Percentiles rank a stretch among this genome's conserved stretches.
Conservation (phyloP, 2,888 invertebrate species). For the Idaea dimidiata region DNA sequence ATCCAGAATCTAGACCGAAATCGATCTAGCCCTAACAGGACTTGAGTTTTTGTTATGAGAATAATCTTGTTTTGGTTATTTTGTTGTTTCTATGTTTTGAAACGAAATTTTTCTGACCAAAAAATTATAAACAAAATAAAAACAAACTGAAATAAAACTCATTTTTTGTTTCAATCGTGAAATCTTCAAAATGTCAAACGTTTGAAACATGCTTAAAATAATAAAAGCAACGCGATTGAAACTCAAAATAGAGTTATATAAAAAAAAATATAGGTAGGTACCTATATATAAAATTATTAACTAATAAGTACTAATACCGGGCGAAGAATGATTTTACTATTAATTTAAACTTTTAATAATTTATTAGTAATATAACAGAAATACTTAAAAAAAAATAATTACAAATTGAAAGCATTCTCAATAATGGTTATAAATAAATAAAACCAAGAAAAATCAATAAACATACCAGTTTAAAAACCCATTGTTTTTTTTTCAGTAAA, state of each 20-base stretch:
- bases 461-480: not conserved
- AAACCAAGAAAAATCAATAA: constrained; percentile 12
- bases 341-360: not conserved
- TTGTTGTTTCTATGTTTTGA: not conserved
- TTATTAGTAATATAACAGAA: too few relatives aligned
- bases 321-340: not conserved
- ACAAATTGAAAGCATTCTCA: too few relatives aligned
- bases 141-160: too few relatives aligned
- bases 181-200: too few relatives aligned
- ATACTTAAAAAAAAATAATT: too few relatives aligned
- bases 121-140: not conserved
- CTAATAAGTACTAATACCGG: not conserved
- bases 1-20: constrained; percentile 31
- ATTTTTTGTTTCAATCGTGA: too few relatives aligned
- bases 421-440: constrained; percentile 9
- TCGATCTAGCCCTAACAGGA: constrained; percentile 46
- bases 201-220: too few relatives aligned
- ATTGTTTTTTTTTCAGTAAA: constrained; percentile 16
- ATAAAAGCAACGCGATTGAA: too few relatives aligned
- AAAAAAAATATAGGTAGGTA: too few relatives aligned
- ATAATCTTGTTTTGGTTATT: not conserved
- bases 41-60: constrained; percentile 15
- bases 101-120: not conserved
- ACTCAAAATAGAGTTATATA: too few relatives aligned
- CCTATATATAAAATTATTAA: too few relatives aligned